Percentiles rank a stretch among this genome's conserved stretches.
Evolutionary conservation across 2,888 invertebrate genomes (phyloP).

Genomic region (Phanerotoma sp.): DNA sequence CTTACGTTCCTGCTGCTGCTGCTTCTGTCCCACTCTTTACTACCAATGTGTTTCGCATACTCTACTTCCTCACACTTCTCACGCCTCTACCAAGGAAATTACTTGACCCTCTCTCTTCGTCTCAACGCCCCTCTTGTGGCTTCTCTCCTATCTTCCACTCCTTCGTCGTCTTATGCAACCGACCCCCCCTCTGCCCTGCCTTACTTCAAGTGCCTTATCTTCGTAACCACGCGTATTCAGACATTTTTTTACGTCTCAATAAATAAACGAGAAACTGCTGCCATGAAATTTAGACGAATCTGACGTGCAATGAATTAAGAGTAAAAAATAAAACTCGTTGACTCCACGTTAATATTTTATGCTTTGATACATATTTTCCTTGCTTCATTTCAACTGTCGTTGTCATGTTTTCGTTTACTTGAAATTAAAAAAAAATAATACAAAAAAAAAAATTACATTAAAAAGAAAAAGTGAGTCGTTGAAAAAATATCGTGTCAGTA

Average conservation of each 20-base stretch:
- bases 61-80: slow-evolving; percentile 52
- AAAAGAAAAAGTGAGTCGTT: too few relatives aligned
- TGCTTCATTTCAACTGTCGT: too few relatives aligned
- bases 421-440: background rate
- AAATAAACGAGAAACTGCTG: slow-evolving; percentile 1
- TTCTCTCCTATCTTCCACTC: slow-evolving; percentile 20
- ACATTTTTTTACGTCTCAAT: background rate
- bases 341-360: too few relatives aligned
- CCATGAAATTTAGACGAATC: background rate
- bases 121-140: slow-evolving; percentile 20
- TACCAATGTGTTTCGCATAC: background rate
- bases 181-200: background rate
- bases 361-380: too few relatives aligned
- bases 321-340: background rate
- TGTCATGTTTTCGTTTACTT: too few relatives aligned
- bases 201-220: background rate
- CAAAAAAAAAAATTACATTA: background rate
- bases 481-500: slow-evolving; percentile 11
- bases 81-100: slow-evolving; percentile 56
- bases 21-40: background rate
- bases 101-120: slow-evolving; percentile 50
- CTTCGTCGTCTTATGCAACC: slow-evolving; percentile 15
- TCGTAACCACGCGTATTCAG: slow-evolving; percentile 5
- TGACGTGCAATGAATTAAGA: background rate
- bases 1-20: background rate